phyloP scores from a whole-genome alignment of 2,888 invertebrate genomes.

The Pegoplata infirma region DNA sequence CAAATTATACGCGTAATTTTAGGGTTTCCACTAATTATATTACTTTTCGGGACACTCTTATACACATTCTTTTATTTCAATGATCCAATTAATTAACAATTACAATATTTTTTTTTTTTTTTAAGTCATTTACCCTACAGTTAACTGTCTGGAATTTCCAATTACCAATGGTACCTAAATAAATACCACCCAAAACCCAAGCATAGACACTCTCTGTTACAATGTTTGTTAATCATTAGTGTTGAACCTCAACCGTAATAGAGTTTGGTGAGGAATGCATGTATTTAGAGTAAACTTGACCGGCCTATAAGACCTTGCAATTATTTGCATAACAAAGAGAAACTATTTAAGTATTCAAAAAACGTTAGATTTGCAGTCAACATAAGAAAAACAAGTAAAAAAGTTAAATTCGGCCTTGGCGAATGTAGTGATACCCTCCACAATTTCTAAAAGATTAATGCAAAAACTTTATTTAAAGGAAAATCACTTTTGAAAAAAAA shows the following conservation, averaged over 20 bases:
- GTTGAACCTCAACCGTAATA: slow-evolving; percentile 5
- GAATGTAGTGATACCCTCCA: too few relatives aligned
- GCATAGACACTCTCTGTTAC: background rate
- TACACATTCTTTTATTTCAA: too few relatives aligned
- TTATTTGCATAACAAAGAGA: slow-evolving; percentile 8
- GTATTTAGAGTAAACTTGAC: slow-evolving; percentile 9
- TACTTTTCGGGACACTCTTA: too few relatives aligned
- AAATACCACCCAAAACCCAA: background rate
- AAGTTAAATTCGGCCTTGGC: too few relatives aligned
- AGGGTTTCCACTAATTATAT: too few relatives aligned
- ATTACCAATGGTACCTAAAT: background rate
- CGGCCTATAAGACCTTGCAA: slow-evolving; percentile 12
- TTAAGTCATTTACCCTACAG: background rate
- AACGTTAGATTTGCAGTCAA: background rate
- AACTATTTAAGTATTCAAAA: background rate
- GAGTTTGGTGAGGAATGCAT: slow-evolving; percentile 7
- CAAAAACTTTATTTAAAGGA: too few relatives aligned
- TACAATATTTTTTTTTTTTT: background rate
- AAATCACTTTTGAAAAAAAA: too few relatives aligned
- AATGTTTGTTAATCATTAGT: slow-evolving; percentile 16
- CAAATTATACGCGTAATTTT: too few relatives aligned
- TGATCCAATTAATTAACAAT: background rate
- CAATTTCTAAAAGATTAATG: too few relatives aligned
- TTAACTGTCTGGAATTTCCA: background rate
- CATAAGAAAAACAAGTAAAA: background rate